A percentile compares a stretch with the other conserved stretches of the same genome.
phyloP scores from a whole-genome alignment of 2,888 invertebrate species.

The Caenorhabditis sp. region DNA sequence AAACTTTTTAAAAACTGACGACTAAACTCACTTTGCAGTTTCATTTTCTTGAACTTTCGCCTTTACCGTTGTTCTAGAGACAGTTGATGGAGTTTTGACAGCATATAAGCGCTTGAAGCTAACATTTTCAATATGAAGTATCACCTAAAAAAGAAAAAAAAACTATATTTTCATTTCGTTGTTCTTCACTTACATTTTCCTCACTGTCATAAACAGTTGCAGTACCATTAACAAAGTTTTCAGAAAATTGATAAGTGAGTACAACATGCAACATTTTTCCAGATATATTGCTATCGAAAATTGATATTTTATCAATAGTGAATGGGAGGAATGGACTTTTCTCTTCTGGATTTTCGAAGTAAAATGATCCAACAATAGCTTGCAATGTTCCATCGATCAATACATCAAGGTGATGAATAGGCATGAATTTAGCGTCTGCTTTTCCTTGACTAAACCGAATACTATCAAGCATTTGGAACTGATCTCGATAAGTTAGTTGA shows the following conservation, averaged over 20 bases:
- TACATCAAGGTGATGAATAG: slow-evolving; percentile 43
- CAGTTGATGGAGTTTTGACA: slow-evolving; percentile 5
- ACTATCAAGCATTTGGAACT: slow-evolving; percentile 39
- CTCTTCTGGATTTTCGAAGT: slow-evolving; percentile 35
- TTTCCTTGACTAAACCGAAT: slow-evolving; percentile 21
- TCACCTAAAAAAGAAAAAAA: slow-evolving; percentile 16
- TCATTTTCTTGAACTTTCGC: slow-evolving; percentile 11
- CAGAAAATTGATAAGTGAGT: slow-evolving; percentile 28
- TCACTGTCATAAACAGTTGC: slow-evolving; percentile 40
- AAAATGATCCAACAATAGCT: slow-evolving; percentile 40
- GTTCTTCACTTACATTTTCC: slow-evolving; percentile 32
- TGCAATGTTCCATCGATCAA: slow-evolving; percentile 52
- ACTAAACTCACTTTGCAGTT: not conserved
- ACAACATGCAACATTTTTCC: slow-evolving; percentile 19
- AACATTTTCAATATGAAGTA: slow-evolving; percentile 36
- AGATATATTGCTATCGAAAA: slow-evolving; percentile 20
- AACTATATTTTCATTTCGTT: not conserved
- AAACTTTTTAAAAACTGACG: not conserved
- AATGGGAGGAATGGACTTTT: slow-evolving; percentile 46
- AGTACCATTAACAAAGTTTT: slow-evolving; percentile 38
- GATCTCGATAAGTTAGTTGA: slow-evolving; percentile 28
- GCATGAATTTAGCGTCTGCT: slow-evolving; percentile 30
- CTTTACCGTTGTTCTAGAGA: slow-evolving; percentile 21
- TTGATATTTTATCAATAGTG: slow-evolving; percentile 36
- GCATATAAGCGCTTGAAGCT: slow-evolving; percentile 31